Conservation (phyloP, 2,113 vertebrate species). For the Apus apus region DNA sequence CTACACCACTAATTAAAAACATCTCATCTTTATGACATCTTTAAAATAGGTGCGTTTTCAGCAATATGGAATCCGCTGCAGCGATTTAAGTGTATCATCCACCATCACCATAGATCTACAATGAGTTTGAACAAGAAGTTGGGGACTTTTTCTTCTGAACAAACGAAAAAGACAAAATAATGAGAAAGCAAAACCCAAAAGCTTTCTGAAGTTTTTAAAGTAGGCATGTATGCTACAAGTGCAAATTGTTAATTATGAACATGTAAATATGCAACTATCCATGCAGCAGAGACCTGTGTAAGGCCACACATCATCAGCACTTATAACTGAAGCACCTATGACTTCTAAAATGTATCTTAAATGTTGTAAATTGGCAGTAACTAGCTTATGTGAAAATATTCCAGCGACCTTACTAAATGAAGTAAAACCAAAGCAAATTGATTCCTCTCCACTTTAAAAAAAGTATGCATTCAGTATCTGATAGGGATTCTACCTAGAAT, state of each 20-base stretch:
- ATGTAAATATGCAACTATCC: not conserved
- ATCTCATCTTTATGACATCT: not conserved
- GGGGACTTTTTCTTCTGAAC: not conserved
- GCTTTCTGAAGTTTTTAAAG: not conserved
- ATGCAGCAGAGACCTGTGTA: not conserved
- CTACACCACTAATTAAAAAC: not conserved
- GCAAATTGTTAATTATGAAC: not conserved
- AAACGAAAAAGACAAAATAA: not conserved
- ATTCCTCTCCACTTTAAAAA: not conserved
- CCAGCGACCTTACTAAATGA: not conserved
- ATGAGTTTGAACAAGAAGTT: not conserved
- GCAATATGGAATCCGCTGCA: not conserved
- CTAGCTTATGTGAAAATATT: not conserved
- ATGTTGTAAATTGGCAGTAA: not conserved
- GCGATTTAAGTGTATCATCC: not conserved
- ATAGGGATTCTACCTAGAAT: not conserved
- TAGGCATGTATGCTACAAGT: not conserved
- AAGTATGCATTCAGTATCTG: fast-evolving
- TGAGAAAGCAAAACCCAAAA: not conserved
- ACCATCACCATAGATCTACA: not conserved
- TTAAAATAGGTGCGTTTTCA: not conserved
- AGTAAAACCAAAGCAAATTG: not conserved
- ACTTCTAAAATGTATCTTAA: not conserved
- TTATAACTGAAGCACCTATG: not conserved
- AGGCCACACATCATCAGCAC: not conserved